These are phyloP conservation scores for Melanotaenia pygmaea DNA, from an alignment of 2,797 vertebrate species.

Conservation along the genomic window DNA sequence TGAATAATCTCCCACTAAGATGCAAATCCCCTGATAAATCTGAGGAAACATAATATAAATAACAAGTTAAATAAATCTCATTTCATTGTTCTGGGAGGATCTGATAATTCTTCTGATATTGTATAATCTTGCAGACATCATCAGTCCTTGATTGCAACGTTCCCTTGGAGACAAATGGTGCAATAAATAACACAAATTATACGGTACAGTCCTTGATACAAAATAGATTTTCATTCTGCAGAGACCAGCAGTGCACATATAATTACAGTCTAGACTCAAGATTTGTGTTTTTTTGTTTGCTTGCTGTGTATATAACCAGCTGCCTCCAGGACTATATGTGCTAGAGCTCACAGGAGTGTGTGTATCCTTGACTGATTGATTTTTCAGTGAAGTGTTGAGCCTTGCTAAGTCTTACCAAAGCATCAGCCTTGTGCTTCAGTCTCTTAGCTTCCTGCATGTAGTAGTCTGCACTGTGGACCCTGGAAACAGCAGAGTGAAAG, in stretches of 20 bases:
- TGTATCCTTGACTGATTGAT: slow-evolving; percentile 11
- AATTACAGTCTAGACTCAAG: slow-evolving; percentile 33
- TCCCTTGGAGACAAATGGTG: slow-evolving; percentile 65
- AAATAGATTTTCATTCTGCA: slow-evolving; percentile 51
- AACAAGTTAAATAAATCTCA: slow-evolving; percentile 70
- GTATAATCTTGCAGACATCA: slow-evolving; percentile 69
- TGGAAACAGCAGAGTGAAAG: slow-evolving; percentile 66
- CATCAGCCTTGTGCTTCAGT: slow-evolving; percentile 97
- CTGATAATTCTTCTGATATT: slow-evolving; percentile 66
- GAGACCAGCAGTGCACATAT: slow-evolving; percentile 25
- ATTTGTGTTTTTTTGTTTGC: slow-evolving; percentile 19
- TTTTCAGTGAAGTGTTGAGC: slow-evolving; percentile 7
- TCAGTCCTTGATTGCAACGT: slow-evolving; percentile 66
- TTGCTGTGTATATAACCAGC: background rate
- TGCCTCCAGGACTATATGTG: slow-evolving; percentile 5
- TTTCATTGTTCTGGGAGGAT: slow-evolving; percentile 59
- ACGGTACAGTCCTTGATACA: slow-evolving; percentile 44
- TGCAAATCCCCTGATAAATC: slow-evolving; percentile 65
- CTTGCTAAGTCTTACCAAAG: slow-evolving; percentile 85
- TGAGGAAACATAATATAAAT: slow-evolving; percentile 65
- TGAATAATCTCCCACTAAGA: slow-evolving; percentile 63
- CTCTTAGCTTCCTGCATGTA: slow-evolving; percentile 99
- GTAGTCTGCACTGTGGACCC: slow-evolving; percentile 94
- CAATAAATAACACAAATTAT: slow-evolving; percentile 74
- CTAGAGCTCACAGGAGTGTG: background rate